Evolutionary conservation across 2,113 vertebrate species (phyloP).

Genomic region (Pelecanus crispus): DNA sequence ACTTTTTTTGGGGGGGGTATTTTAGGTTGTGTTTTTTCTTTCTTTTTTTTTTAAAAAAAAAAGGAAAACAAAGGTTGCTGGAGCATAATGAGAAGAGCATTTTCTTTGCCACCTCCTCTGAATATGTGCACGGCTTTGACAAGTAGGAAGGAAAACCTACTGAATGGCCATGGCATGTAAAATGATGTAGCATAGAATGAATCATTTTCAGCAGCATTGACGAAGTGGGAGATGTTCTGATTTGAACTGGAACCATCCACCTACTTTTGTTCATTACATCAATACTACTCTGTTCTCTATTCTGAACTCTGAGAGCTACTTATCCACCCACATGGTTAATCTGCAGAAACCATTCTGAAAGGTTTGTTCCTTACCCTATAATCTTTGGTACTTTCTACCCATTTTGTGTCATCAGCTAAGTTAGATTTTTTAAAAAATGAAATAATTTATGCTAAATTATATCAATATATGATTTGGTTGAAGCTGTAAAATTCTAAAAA

Average conservation of each 20-base stretch:
- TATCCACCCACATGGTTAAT: slow-evolving; percentile 13
- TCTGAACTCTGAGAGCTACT: background rate
- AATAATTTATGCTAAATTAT: background rate
- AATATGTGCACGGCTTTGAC: background rate
- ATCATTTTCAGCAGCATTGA: slow-evolving; percentile 17
- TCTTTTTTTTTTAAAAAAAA: background rate
- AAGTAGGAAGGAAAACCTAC: background rate
- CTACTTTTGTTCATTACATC: background rate
- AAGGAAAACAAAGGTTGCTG: background rate
- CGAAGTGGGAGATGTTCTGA: background rate
- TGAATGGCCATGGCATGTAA: background rate
- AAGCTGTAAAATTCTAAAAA: background rate
- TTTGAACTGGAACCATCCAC: background rate
- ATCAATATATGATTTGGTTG: background rate
- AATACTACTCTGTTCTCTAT: background rate
- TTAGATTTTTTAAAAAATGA: background rate
- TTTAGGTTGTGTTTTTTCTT: no score
- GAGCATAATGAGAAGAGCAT: background rate
- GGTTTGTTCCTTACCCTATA: background rate
- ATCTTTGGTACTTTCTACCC: background rate
- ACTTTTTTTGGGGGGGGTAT: background rate
- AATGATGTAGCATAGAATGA: background rate
- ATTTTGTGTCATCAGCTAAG: background rate
- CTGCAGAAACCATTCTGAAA: background rate
- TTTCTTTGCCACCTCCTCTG: background rate